Conservation (phyloP, 2,797 vertebrate species). For the Linurgus olivaceus region DNA sequence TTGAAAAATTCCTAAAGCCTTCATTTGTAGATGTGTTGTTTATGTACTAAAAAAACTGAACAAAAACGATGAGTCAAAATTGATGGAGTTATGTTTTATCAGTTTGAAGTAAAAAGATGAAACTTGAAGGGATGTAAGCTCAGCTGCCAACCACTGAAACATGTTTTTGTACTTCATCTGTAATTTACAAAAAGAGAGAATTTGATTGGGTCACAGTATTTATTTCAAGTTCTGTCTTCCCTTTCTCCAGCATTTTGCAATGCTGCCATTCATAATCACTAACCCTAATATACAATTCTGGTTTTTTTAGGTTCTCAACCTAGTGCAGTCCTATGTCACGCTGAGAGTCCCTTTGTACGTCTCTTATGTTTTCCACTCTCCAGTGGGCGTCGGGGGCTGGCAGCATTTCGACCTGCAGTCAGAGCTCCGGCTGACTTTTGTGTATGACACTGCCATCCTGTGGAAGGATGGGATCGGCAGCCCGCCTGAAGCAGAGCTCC, state of each 20-base stretch:
- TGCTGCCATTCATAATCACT: neutral
- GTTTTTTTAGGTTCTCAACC: conserved; percentile 85
- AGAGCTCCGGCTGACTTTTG: conserved; percentile 91
- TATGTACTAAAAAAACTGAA: neutral
- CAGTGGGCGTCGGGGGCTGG: conserved; percentile 88
- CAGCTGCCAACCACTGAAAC: neutral
- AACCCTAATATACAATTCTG: neutral
- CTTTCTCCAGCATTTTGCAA: neutral
- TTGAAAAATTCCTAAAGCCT: neutral
- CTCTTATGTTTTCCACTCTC: conserved; percentile 94
- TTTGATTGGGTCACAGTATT: neutral
- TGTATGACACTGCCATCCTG: conserved; percentile 95
- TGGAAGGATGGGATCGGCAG: conserved; percentile 93
- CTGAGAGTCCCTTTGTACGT: conserved; percentile 91
- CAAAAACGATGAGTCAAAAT: neutral
- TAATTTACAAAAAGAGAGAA: neutral
- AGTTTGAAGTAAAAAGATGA: neutral
- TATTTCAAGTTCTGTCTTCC: neutral
- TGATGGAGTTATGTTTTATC: neutral
- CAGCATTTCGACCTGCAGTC: conserved; percentile 95
- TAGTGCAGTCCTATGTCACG: conserved; percentile 94
- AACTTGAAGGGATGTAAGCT: neutral
- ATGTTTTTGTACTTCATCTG: neutral
- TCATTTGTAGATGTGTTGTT: neutral
- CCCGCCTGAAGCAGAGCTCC: conserved; percentile 89